phyloP scores from a whole-genome alignment of 2,113 vertebrate genomes.

The Serinus canaria region DNA sequence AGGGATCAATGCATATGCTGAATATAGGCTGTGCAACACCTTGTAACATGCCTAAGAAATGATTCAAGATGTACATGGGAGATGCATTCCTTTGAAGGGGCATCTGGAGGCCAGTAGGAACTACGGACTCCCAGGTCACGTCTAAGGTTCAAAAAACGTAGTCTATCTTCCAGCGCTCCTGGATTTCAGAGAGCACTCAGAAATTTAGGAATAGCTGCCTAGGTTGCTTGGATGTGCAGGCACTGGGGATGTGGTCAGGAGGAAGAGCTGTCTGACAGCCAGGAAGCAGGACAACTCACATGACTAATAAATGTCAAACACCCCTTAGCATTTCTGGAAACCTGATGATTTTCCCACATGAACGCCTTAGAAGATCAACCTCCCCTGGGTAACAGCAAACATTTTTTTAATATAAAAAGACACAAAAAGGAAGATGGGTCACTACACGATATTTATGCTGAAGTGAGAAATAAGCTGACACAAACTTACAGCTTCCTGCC shows the following conservation, averaged over 20 bases:
- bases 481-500: background rate
- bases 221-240: background rate
- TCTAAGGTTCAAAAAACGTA: background rate
- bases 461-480: conserved; percentile 1
- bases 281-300: background rate
- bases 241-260: background rate
- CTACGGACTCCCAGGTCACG: background rate
- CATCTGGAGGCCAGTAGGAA: background rate
- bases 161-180: background rate
- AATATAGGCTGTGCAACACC: background rate
- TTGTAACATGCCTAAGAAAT: background rate
- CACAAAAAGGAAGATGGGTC: background rate
- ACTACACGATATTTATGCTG: background rate
- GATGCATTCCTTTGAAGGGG: background rate
- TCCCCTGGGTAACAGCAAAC: background rate
- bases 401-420: background rate
- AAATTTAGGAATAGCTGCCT: background rate
- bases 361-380: background rate
- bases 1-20: background rate
- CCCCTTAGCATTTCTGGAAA: background rate
- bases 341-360: background rate
- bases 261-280: background rate
- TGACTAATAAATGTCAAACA: background rate
- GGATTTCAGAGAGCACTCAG: background rate
- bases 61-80: background rate